Base-by-base conservation (phyloP, 2,888 invertebrate species). In the Sipha maydis region DNA sequence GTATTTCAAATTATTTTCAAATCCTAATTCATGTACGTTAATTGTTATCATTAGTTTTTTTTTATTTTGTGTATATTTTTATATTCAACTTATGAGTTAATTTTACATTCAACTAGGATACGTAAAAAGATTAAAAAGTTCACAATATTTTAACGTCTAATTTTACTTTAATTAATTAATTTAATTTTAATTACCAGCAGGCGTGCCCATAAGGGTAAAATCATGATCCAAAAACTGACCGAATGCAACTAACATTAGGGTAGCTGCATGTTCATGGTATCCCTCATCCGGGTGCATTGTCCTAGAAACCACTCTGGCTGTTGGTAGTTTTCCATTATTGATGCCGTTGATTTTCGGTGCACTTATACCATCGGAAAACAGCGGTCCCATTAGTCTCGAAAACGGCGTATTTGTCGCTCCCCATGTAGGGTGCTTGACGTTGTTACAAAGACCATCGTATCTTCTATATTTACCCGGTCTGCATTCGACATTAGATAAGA, bases 221-320 rank as follows among this genome's bases (percentile, higher is more conserved):
- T 97, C 97, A 93, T 98, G 97, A 92, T 97, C 97, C 95, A 97
- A 97, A 93, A 97, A 97, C 93, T 98, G 97, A 90, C 97, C 97
- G 97, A 97, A 98, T 89, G 97, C 97, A 91, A 96, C 96, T 89
- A 97, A 95, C 96, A 97, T 96, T 91, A 97, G 96, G 69, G 97
- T 97, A 84, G 97, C 97, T 34, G 97, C 97, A 92, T 97, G 97
- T 92, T 98, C 97, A 92, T 97, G 97, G 93, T 95, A 97, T 69
- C 97, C 97, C 90, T 97, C 97, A 91, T 98, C 97, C 54, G 97
- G 96, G 92, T 98, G 98, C 95, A 97, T 96, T 56, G 96, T 97
- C 82, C 97, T 94, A 34, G 97, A 97, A 25, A 98, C 97, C 75
- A 97, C 94, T 79, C 97, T 94, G 0, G 97, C 95, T 85, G 95